Percentiles rank a stretch among this genome's conserved stretches.
These are phyloP conservation scores for Hepsetus odoe DNA, from an alignment of 2,113 vertebrate species.

Conservation along the genomic window DNA sequence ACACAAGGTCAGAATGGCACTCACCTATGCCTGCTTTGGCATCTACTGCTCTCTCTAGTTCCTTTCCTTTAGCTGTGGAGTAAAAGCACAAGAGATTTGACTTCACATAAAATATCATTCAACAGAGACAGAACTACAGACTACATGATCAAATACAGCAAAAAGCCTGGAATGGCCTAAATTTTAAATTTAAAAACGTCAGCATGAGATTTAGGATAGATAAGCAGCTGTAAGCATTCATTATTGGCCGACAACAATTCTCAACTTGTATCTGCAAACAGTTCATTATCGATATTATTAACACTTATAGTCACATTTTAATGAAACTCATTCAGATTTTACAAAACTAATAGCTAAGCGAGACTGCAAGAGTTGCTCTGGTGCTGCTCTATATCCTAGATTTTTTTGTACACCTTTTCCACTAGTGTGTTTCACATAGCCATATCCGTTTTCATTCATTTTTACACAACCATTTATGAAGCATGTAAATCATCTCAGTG, in stretches of 20 bases:
- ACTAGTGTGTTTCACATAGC: too few relatives aligned
- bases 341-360: not conserved
- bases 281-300: not conserved
- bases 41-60: slow-evolving; percentile 86
- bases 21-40: slow-evolving; percentile 86
- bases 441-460: too few relatives aligned
- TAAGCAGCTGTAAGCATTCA: not conserved
- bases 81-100: slow-evolving; percentile 52
- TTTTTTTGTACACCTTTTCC: too few relatives aligned
- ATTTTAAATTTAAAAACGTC: too few relatives aligned
- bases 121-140: not conserved
- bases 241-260: too few relatives aligned
- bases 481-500: too few relatives aligned
- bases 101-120: not conserved
- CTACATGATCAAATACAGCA: not conserved
- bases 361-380: too few relatives aligned
- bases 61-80: slow-evolving; percentile 90
- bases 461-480: too few relatives aligned
- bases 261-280: not conserved
- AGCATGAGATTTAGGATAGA: not conserved
- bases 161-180: not conserved
- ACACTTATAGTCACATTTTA: not conserved
- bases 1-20: slow-evolving; percentile 37
- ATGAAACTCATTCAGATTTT: not conserved
- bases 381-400: too few relatives aligned